Percentiles rank a stretch among this genome's conserved stretches.
phyloP scores from a whole-genome alignment of 2,888 invertebrate genomes.

The Artemia sinica region DNA sequence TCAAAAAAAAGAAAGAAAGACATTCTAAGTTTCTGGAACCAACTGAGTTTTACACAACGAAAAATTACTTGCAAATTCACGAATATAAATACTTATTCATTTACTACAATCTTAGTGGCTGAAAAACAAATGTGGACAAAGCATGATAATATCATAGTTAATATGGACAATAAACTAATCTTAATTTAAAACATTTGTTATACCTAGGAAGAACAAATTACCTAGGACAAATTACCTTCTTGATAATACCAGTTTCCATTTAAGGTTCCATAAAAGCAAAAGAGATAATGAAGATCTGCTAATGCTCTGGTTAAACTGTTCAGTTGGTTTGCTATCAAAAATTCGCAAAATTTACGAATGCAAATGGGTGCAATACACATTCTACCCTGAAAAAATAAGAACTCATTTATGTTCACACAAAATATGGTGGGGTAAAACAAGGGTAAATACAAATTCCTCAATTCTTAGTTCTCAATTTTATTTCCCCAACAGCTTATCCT shows the following conservation, averaged over 20 bases:
- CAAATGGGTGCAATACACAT: constrained; percentile 77
- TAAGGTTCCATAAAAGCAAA: constrained; percentile 74
- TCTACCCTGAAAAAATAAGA: constrained; percentile 44
- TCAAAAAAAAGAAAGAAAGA: too few species aligned
- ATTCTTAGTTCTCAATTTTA: background rate
- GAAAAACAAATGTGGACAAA: too few species aligned
- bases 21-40: too few species aligned
- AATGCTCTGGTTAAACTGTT: constrained; percentile 79
- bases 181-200: too few species aligned
- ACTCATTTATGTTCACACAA: constrained; percentile 18
- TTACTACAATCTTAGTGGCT: too few species aligned
- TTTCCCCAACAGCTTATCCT: background rate
- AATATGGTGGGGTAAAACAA: background rate
- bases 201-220: too few species aligned
- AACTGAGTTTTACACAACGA: too few species aligned
- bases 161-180: too few species aligned
- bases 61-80: too few species aligned
- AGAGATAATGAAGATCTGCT: constrained; percentile 79
- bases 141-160: too few species aligned
- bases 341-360: constrained; percentile 85
- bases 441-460: background rate
- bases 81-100: too few species aligned
- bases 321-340: constrained; percentile 96
- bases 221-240: background rate
- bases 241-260: constrained; percentile 38